Percentiles rank a stretch among this genome's conserved stretches.
phyloP scores from a whole-genome alignment of 2,113 vertebrate species.

The Diadophis punctatus region DNA sequence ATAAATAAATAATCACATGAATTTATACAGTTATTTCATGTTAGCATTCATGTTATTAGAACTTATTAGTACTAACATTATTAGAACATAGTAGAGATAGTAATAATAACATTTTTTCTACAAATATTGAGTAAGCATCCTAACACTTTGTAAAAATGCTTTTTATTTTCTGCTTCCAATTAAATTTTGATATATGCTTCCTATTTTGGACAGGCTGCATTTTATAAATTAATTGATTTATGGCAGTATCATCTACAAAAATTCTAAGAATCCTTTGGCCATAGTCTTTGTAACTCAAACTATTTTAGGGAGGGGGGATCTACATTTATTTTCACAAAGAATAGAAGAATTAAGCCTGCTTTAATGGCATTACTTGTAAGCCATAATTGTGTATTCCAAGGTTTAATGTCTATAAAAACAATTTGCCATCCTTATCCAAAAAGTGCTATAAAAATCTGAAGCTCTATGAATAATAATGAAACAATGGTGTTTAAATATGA shows the following conservation, averaged over 20 bases:
- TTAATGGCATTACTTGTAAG: slow-evolving; percentile 20
- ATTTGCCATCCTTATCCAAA: slow-evolving; percentile 8
- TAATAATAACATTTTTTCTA: background rate
- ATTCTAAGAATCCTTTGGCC: background rate
- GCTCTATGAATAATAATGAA: slow-evolving; percentile 30
- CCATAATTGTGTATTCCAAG: slow-evolving; percentile 1
- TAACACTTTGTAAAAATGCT: background rate
- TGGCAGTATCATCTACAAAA: background rate
- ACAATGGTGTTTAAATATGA: slow-evolving; percentile 14
- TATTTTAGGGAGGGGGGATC: background rate
- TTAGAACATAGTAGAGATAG: background rate
- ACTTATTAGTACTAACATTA: background rate
- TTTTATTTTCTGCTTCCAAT: background rate
- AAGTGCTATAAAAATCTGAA: slow-evolving; percentile 17
- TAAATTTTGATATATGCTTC: background rate
- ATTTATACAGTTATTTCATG: background rate
- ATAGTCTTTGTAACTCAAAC: slow-evolving; percentile 7
- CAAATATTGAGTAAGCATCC: background rate
- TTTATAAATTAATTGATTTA: background rate
- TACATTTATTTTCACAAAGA: background rate
- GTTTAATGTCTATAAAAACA: slow-evolving; percentile 16
- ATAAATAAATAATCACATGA: no score
- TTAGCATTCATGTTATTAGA: background rate
- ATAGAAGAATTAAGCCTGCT: background rate
- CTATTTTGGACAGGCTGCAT: background rate